These are phyloP conservation scores for Molanna angustata DNA, from an alignment of 2,888 invertebrate genomes.

Conservation along the genomic window DNA sequence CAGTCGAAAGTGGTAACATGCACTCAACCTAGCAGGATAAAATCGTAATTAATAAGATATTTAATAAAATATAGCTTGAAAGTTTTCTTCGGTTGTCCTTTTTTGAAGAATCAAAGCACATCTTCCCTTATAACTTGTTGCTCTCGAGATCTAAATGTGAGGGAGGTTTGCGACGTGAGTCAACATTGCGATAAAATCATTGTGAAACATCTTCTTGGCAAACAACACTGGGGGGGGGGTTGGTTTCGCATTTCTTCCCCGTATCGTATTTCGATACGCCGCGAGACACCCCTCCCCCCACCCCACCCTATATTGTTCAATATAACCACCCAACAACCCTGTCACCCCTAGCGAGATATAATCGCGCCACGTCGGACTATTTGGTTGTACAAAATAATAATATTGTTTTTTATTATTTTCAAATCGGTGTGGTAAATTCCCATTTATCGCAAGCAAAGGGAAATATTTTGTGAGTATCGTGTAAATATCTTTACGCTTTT, in stretches of 20 bases:
- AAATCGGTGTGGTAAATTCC: too few species aligned
- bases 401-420: too few species aligned
- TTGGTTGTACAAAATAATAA: not conserved
- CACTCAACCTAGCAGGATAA: too few species aligned
- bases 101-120: not conserved
- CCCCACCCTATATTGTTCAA: not conserved
- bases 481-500: too few species aligned
- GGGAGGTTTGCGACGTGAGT: slow-evolving; percentile 24
- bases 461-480: not conserved
- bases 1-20: too few species aligned
- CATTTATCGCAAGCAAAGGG: not conserved
- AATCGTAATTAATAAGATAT: too few species aligned
- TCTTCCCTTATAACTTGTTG: slow-evolving; percentile 9
- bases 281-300: slow-evolving; percentile 2
- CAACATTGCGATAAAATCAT: slow-evolving; percentile 33
- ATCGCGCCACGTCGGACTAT: not conserved
- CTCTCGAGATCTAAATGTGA: not conserved
- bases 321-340: too few species aligned
- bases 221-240: slow-evolving; percentile 22
- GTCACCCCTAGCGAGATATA: not conserved
- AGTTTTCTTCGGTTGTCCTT: too few species aligned
- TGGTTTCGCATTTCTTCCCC: slow-evolving; percentile 10
- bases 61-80: too few species aligned
- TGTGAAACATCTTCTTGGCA: slow-evolving; percentile 32
- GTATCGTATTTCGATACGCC: slow-evolving; percentile 28